phyloP scores from a whole-genome alignment of 1,140 invertebrate genomes.

The Anastrepha obliqua region DNA sequence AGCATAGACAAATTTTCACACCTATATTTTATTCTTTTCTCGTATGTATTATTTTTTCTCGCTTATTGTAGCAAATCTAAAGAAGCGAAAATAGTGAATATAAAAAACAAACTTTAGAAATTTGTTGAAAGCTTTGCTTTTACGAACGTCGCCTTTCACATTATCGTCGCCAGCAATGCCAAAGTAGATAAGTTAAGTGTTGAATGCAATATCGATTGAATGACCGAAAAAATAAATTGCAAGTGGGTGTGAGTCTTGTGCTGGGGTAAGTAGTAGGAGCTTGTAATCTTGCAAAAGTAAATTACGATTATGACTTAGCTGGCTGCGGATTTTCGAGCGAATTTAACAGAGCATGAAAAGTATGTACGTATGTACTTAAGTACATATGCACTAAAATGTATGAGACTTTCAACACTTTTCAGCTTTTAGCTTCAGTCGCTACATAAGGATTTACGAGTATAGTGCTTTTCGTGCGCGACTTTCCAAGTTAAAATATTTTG shows the following conservation, averaged over 20 bases:
- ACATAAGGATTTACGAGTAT: constrained; percentile 7
- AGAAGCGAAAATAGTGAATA: no score
- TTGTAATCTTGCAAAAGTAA: constrained; percentile 43
- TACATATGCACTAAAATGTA: background rate
- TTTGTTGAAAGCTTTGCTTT: background rate
- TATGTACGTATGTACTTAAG: background rate
- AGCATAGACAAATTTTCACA: no score
- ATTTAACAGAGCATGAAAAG: constrained; percentile 49
- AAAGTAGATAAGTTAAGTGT: constrained; percentile 4
- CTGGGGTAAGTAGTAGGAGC: constrained; percentile 14
- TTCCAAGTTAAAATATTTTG: background rate
- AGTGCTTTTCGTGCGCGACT: background rate
- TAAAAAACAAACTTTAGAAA: background rate
- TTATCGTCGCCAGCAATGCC: background rate
- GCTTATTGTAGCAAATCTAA: no score
- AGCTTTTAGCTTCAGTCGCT: background rate
- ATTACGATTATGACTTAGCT: constrained; percentile 46
- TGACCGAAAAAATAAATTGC: constrained; percentile 1
- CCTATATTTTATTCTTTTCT: no score
- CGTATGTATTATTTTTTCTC: no score
- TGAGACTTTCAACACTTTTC: constrained; percentile 49
- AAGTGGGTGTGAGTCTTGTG: constrained; percentile 20
- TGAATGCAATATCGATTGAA: constrained; percentile 36
- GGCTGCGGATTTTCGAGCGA: background rate
- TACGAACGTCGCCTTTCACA: background rate